phyloP scores from a whole-genome alignment of 2,888 invertebrate genomes.

The Erebia aethiops region DNA sequence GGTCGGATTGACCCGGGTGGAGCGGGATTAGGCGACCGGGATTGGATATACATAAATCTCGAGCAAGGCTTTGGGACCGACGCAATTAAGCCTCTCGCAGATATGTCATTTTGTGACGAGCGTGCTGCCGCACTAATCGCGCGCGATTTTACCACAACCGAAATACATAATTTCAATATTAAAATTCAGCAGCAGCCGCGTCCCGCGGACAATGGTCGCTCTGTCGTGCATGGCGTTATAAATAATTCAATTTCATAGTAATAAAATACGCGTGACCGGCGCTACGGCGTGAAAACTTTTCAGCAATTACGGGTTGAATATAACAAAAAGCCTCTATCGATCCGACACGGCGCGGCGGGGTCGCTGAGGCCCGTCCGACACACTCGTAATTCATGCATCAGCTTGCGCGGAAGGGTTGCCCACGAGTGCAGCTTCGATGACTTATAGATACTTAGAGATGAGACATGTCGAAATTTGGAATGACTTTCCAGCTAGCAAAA shows the following conservation, averaged over 20 bases:
- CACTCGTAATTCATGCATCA: slow-evolving; percentile 76
- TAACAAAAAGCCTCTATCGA: slow-evolving; percentile 78
- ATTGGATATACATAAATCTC: slow-evolving; percentile 83
- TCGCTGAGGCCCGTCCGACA: slow-evolving; percentile 57
- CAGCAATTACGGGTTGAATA: slow-evolving; percentile 81
- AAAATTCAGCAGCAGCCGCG: slow-evolving; percentile 74
- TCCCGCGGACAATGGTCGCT: slow-evolving; percentile 70
- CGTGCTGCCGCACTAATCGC: slow-evolving; percentile 65
- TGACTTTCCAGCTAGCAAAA: background rate
- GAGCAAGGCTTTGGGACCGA: slow-evolving; percentile 75
- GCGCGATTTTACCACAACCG: slow-evolving; percentile 47
- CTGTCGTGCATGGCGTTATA: slow-evolving; percentile 71
- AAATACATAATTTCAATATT: slow-evolving; percentile 76
- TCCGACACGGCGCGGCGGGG: slow-evolving; percentile 59
- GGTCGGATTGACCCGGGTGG: slow-evolving; percentile 80
- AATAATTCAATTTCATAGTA: slow-evolving; percentile 83
- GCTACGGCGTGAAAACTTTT: slow-evolving; percentile 81
- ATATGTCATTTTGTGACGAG: slow-evolving; percentile 79
- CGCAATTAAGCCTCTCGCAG: slow-evolving; percentile 78
- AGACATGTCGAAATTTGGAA: background rate
- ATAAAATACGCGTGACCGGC: slow-evolving; percentile 82
- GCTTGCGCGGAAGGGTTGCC: slow-evolving; percentile 76
- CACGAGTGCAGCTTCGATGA: slow-evolving; percentile 70
- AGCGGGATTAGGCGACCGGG: slow-evolving; percentile 79
- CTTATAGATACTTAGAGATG: slow-evolving; percentile 57